These are phyloP conservation scores for Pachyseris speciosa DNA, from an alignment of 64 coral and sea anemone species.

Conservation along the genomic window DNA sequence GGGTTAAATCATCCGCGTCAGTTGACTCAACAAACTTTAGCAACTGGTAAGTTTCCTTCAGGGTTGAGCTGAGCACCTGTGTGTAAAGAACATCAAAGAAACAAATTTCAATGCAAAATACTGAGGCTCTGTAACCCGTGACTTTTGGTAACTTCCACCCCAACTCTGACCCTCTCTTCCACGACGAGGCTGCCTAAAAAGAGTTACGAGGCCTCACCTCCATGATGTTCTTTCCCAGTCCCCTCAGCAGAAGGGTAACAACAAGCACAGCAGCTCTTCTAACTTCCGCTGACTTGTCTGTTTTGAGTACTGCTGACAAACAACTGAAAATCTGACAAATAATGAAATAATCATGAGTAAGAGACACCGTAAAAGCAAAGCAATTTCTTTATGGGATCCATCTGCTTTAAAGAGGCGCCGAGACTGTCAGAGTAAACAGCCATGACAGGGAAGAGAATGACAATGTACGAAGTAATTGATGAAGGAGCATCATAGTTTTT, in stretches of 20 bases:
- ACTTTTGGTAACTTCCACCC: background rate
- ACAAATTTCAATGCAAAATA: no score
- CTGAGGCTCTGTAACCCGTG: no score
- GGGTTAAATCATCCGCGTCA: constrained; percentile 74
- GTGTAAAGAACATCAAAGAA: background rate
- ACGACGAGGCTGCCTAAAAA: no score
- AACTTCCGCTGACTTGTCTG: constrained; percentile 80
- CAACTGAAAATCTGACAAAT: constrained; percentile 81
- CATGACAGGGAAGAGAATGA: no score
- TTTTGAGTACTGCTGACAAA: constrained; percentile 69
- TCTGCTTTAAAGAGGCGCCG: no score
- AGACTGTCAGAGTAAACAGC: no score
- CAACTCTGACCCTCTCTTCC: background rate
- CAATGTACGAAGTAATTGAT: no score
- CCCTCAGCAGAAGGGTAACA: constrained; percentile 72
- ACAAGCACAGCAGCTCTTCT: constrained; percentile 74
- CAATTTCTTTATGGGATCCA: no score
- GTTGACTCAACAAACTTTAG: constrained; percentile 80
- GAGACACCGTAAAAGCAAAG: no score
- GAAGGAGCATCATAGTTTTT: no score
- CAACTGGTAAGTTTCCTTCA: constrained; percentile 87
- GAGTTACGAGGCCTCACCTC: constrained; percentile 1
- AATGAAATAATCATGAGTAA: no score
- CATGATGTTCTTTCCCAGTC: constrained; percentile 73
- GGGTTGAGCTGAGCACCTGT: constrained; percentile 80